phyloP scores from a whole-genome alignment of 2,888 invertebrate genomes.

The Nephrotoma appendiculata region DNA sequence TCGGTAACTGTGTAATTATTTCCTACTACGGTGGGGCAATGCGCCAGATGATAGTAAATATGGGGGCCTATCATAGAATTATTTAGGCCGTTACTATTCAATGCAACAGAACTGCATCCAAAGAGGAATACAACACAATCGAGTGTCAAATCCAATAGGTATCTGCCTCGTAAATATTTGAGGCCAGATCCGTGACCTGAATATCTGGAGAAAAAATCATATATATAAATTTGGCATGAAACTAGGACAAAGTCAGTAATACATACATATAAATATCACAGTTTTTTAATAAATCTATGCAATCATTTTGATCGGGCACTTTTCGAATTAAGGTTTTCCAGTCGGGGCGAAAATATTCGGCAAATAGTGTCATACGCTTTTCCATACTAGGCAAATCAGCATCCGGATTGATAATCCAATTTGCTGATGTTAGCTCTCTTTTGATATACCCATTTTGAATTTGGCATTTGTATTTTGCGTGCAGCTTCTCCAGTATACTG shows the following conservation, averaged over 20 bases:
- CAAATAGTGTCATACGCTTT: conserved; percentile 24
- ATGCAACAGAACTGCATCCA: conserved; percentile 37
- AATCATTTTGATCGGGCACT: conserved; percentile 33
- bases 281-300: conserved; percentile 30
- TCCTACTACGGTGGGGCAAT: background rate
- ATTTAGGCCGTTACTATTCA: conserved; percentile 21
- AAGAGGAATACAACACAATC: conserved; percentile 36
- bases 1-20: background rate
- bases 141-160: background rate
- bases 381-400: conserved; percentile 26
- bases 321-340: conserved; percentile 28
- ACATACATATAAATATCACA: conserved; percentile 21
- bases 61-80: conserved; percentile 25
- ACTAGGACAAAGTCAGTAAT: background rate
- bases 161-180: background rate
- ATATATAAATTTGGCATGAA: background rate
- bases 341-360: conserved; percentile 27
- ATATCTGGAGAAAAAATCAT: conserved; percentile 23
- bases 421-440: background rate
- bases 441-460: conserved; percentile 10
- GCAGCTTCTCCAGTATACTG: conserved; percentile 6
- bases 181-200: conserved; percentile 15
- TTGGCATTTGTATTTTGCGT: conserved; percentile 1
- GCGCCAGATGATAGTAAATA: conserved; percentile 21
- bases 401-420: conserved; percentile 11